Evolutionary conservation across 2,113 vertebrate genomes (phyloP).

Genomic region (Arothron firmamentum): DNA sequence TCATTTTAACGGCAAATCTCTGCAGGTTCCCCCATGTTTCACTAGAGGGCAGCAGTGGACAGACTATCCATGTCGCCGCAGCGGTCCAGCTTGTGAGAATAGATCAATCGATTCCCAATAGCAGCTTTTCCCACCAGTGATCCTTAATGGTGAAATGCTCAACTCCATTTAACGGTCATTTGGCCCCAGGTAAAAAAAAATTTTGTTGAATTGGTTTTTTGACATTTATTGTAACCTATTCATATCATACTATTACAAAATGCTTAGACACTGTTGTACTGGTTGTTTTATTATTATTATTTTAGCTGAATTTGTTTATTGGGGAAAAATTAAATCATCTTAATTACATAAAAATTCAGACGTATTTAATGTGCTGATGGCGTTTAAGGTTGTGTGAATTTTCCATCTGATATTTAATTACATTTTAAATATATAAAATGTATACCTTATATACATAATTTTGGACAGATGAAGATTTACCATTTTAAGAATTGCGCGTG

Average conservation of each 20-base stretch:
- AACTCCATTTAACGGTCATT: constrained; percentile 24
- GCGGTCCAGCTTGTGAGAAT: constrained; percentile 17
- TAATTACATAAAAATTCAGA: neutral
- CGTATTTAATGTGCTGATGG: neutral
- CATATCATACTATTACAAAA: neutral
- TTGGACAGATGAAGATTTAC: neutral
- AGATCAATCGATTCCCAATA: constrained; percentile 36
- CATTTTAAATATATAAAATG: no score
- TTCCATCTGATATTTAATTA: no score
- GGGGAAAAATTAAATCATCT: neutral
- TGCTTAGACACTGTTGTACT: constrained; percentile 1
- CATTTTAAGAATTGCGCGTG: no score
- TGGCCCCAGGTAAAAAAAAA: constrained; percentile 1
- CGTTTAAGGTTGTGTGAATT: no score
- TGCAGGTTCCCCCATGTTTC: constrained; percentile 30
- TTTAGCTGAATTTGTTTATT: constrained; percentile 1
- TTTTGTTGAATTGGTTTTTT: neutral
- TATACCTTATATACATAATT: no score
- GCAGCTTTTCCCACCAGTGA: constrained; percentile 36
- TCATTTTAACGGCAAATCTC: neutral
- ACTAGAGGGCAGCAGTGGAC: constrained; percentile 63
- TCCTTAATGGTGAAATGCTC: constrained; percentile 36
- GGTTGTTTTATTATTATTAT: constrained; percentile 28
- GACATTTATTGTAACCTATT: neutral
- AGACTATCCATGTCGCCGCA: neutral